Evolutionary conservation across 2,888 invertebrate genomes (phyloP).

Genomic region (Leucophora obtusa): DNA sequence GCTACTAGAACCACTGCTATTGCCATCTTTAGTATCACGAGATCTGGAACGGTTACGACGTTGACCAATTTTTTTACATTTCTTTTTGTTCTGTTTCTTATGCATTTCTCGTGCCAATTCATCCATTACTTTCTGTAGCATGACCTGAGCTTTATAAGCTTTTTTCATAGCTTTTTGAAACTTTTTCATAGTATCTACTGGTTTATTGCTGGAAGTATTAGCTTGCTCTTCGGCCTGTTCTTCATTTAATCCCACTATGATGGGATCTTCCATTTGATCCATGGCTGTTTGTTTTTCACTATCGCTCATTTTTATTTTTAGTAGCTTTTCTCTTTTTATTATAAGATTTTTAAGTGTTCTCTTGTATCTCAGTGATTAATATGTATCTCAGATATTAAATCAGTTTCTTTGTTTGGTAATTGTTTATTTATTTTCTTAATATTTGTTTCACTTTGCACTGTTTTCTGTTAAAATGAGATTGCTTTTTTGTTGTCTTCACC

Average conservation of each 20-base stretch:
- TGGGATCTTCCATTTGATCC: slow-evolving; percentile 51
- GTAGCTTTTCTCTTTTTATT: not conserved
- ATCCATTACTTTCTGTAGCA: slow-evolving; percentile 64
- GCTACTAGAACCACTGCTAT: slow-evolving; percentile 36
- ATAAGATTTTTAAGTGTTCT: not conserved
- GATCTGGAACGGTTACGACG: slow-evolving; percentile 41
- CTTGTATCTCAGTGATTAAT: not conserved
- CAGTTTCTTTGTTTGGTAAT: not conserved
- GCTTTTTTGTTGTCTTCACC: not conserved
- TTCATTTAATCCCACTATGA: slow-evolving; percentile 11
- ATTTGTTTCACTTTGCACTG: not conserved
- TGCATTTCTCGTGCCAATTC: slow-evolving; percentile 45
- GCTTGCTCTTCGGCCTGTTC: not conserved
- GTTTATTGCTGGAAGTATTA: slow-evolving; percentile 32
- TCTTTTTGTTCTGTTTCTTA: slow-evolving; percentile 52
- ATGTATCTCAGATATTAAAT: not conserved
- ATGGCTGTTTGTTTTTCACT: slow-evolving; percentile 40
- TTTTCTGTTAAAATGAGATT: not conserved
- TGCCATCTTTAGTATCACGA: not conserved
- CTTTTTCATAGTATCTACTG: slow-evolving; percentile 29
- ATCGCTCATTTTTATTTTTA: slow-evolving; percentile 65
- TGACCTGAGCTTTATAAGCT: slow-evolving; percentile 68
- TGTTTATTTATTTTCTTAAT: not conserved
- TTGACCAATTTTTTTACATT: slow-evolving; percentile 57
- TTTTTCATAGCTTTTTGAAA: slow-evolving; percentile 68